Base-by-base conservation (phyloP, 2,113 vertebrate genomes). In the Archilochus colubris region DNA sequence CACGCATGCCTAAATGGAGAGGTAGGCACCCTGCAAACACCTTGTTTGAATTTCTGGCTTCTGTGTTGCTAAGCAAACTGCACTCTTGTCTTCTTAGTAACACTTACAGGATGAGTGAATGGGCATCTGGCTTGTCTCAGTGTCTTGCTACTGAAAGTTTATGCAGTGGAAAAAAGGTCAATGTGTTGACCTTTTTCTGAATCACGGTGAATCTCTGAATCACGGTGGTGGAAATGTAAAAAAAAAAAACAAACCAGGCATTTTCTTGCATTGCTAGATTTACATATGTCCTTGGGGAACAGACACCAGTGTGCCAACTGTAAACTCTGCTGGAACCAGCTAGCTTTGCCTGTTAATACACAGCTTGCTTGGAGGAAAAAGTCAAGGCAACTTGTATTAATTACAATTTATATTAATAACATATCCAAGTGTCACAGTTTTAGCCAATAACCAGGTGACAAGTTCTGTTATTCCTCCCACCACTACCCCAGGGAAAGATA, bases 111-210 rank as follows among this genome's bases (percentile, higher is more conserved):
- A 88, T 25, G 57, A 92, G 36, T 46, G 87, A 58, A 36, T n/a
- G 50, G 7, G 18, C 64, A 40, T 58, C 78, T 88, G 84, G 23
- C 69, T 89, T 58, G 44, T 33, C 63, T 86, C 54, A 67, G 3
- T 61, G 36, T 54, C 91, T 84, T 86, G 46, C 36, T 62, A 4
- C 33, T 43, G 40, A 30, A 72, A 81, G 82, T 83, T 88, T 95
- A 69, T 83, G 74, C 54, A 28, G 62, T 21, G 67, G 18, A 17
- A 86, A 95, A 96, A 97, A 96, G 91, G 91, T 97, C 82, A 94
- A 79, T 86, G 38, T 33, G 33, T 33, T 33, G 33, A 33, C 33
- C 33, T 33, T 33, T 33, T 33, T 33, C 33, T 33, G 33, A 33
- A 33, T 33, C 33, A 33, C 33, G 33, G 33, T 33, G 33, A 33